A percentile compares a stretch with the other conserved stretches of the same genome.
Evolutionary conservation across 2,888 invertebrate species (phyloP).

Genomic region (Synergus laeviventris): DNA sequence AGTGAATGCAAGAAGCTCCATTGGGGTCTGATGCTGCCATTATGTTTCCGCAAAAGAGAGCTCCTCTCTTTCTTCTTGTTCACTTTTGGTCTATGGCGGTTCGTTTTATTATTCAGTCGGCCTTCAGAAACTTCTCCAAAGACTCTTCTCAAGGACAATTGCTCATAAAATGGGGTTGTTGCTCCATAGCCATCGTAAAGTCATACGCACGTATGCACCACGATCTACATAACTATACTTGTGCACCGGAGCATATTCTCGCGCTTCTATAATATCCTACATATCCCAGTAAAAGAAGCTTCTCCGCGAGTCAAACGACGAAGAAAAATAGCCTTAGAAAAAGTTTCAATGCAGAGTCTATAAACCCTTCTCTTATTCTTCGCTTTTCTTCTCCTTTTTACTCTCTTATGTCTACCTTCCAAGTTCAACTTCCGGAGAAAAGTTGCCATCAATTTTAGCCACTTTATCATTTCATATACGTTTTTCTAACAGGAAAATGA

Average conservation of each 20-base stretch:
- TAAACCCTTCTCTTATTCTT: background rate
- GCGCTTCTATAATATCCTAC: background rate
- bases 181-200: constrained; percentile 22
- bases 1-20: constrained; percentile 35
- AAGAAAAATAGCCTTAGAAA: constrained; percentile 6
- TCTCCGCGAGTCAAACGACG: constrained; percentile 3
- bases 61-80: constrained; percentile 33
- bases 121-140: constrained; percentile 39
- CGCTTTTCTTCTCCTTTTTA: background rate
- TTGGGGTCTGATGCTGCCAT: constrained; percentile 20
- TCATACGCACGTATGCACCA: constrained; percentile 24
- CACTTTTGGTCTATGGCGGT: constrained; percentile 25
- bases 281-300: background rate
- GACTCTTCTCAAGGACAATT: constrained; percentile 36
- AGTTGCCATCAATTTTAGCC: background rate
- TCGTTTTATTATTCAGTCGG: constrained; percentile 35
- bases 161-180: constrained; percentile 39
- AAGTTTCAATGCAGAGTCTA: background rate
- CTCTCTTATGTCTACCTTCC: background rate
- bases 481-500: background rate
- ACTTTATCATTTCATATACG: background rate
- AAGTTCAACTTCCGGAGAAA: background rate
- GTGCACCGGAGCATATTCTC: background rate
- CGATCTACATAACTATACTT: constrained; percentile 3
- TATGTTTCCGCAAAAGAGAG: constrained; percentile 38